Evolutionary conservation across 2,888 invertebrate genomes (phyloP).

Genomic region (Eilema depressum): DNA sequence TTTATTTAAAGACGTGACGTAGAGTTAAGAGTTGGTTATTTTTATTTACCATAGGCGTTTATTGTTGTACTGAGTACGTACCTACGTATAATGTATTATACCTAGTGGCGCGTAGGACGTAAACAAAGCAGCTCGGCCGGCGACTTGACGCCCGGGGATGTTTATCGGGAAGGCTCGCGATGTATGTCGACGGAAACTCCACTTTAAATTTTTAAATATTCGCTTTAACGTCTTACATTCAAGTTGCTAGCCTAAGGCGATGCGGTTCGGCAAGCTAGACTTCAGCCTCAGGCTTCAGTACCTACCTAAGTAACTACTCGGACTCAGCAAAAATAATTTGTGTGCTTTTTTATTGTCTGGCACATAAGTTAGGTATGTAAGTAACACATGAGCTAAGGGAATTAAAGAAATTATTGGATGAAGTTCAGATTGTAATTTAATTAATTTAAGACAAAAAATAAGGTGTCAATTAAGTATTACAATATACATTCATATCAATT

Average conservation of each 20-base stretch:
- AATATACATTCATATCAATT: no score
- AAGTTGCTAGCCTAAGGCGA: slow-evolving; percentile 40
- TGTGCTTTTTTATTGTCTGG: neutral
- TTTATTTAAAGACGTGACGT: slow-evolving; percentile 19
- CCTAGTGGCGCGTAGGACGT: slow-evolving; percentile 57
- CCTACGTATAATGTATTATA: slow-evolving; percentile 37
- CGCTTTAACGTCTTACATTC: slow-evolving; percentile 53
- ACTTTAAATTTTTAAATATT: slow-evolving; percentile 76
- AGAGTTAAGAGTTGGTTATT: slow-evolving; percentile 40
- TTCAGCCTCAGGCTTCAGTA: slow-evolving; percentile 13
- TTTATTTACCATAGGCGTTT: slow-evolving; percentile 37
- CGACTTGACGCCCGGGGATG: slow-evolving; percentile 72
- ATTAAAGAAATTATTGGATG: neutral
- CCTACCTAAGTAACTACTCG: slow-evolving; percentile 8
- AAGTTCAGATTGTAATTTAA: neutral
- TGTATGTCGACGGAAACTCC: slow-evolving; percentile 68
- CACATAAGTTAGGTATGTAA: neutral
- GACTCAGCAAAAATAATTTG: slow-evolving; percentile 13
- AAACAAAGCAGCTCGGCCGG: slow-evolving; percentile 64
- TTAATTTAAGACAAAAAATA: neutral
- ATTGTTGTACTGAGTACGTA: slow-evolving; percentile 33
- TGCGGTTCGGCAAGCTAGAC: slow-evolving; percentile 35
- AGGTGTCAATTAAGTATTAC: neutral
- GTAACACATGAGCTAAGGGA: neutral
- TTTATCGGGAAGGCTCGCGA: slow-evolving; percentile 73